phyloP scores from a whole-genome alignment of 2,797 vertebrate genomes.

The Chaetodon trifasciatus region DNA sequence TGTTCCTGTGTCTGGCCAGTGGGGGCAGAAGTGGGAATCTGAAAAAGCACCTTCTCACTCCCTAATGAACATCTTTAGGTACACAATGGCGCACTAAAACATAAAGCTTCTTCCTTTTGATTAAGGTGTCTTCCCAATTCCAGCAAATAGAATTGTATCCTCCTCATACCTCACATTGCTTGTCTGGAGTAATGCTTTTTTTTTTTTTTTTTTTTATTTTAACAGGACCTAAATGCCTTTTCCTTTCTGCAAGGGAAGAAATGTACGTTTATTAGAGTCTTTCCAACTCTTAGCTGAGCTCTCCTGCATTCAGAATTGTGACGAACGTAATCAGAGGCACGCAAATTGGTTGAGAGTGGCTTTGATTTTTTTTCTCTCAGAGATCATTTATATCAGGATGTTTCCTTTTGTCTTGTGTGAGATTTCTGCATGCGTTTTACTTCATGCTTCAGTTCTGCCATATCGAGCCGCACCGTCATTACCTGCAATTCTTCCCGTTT shows the following conservation, averaged over 20 bases:
- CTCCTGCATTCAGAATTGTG: constrained; percentile 52
- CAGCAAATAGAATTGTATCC: constrained; percentile 81
- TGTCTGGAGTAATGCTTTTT: constrained; percentile 76
- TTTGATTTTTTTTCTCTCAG: constrained; percentile 61
- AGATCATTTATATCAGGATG: constrained; percentile 59
- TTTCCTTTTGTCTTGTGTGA: constrained; percentile 56
- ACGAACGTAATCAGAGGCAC: constrained; percentile 56
- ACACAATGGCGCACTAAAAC: constrained; percentile 57
- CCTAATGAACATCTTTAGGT: constrained; percentile 37
- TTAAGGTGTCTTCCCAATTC: constrained; percentile 80
- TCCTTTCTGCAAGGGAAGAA: constrained; percentile 67
- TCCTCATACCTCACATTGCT: constrained; percentile 83
- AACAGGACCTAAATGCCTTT: constrained; percentile 82
- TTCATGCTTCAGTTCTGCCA: constrained; percentile 54
- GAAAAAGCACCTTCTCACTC: constrained; percentile 42
- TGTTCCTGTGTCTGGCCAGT: constrained; percentile 61
- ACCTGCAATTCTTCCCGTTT: constrained; percentile 52
- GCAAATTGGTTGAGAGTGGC: constrained; percentile 57
- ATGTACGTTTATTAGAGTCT: constrained; percentile 64
- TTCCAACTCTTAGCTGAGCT: constrained; percentile 58
- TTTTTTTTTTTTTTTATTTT: constrained; percentile 72
- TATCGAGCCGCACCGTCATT: constrained; percentile 36
- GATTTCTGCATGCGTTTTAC: constrained; percentile 67
- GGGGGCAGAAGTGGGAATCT: constrained; percentile 52
- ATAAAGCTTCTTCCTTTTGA: constrained; percentile 73